Conservation (phyloP, 2,888 invertebrate genomes). For the Mechanitis mazaeus region DNA sequence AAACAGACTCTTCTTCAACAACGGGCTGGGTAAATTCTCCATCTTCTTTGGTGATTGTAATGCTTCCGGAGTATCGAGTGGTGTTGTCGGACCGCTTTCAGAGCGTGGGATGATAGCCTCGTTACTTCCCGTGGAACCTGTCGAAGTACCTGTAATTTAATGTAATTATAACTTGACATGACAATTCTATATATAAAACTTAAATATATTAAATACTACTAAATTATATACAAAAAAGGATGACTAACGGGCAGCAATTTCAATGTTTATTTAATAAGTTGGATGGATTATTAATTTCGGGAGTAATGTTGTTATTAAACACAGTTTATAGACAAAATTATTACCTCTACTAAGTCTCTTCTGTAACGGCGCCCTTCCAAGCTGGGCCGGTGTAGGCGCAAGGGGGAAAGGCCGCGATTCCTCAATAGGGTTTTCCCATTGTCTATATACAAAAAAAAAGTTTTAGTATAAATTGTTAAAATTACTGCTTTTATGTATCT, state of each 20-base stretch:
- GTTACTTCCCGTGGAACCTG: slow-evolving; percentile 55
- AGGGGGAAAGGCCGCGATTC: slow-evolving; percentile 79
- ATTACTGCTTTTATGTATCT: no score
- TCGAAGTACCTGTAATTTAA: slow-evolving; percentile 50
- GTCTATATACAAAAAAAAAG: neutral
- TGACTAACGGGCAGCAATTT: no score
- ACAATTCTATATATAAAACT: slow-evolving; percentile 1
- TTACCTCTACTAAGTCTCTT: slow-evolving; percentile 89
- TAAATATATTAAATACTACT: no score
- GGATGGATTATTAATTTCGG: no score
- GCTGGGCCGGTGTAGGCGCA: slow-evolving; percentile 95
- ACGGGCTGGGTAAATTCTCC: slow-evolving; percentile 77
- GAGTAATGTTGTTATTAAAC: no score
- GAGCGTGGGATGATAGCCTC: slow-evolving; percentile 41
- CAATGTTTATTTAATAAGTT: no score
- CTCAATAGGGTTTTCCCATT: slow-evolving; percentile 55
- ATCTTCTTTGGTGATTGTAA: slow-evolving; percentile 43
- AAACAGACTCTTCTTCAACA: slow-evolving; percentile 85
- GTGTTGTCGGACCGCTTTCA: slow-evolving; percentile 40
- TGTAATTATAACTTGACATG: slow-evolving; percentile 2
- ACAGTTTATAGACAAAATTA: neutral
- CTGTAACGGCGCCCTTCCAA: slow-evolving; percentile 92
- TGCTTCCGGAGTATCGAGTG: slow-evolving; percentile 31
- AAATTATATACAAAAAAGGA: no score
- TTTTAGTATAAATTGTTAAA: neutral